phyloP scores from a whole-genome alignment of 2,113 vertebrate genomes.

The Hippoglossus stenolepis region DNA sequence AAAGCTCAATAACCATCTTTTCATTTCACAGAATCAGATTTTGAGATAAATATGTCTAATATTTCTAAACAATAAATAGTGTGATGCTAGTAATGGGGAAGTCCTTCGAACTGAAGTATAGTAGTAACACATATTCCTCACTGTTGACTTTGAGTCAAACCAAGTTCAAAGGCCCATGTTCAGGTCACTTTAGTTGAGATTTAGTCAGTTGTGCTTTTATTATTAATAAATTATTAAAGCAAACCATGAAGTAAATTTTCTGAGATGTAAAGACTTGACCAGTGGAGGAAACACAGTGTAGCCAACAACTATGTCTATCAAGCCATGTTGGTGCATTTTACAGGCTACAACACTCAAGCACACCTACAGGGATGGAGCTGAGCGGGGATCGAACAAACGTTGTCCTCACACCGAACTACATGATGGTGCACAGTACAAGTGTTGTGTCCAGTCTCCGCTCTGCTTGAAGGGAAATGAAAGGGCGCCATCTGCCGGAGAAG shows the following conservation, averaged over 20 bases:
- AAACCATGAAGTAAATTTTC: background rate
- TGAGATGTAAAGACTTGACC: no score
- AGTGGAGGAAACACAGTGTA: no score
- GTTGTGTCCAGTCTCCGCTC: background rate
- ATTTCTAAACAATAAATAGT: background rate
- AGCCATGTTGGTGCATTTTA: no score
- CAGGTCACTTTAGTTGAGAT: no score
- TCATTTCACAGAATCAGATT: background rate
- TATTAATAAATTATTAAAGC: no score
- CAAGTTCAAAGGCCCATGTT: no score
- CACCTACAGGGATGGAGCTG: no score
- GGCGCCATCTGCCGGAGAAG: slow-evolving; percentile 51
- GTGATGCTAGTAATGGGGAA: background rate
- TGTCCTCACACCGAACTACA: background rate
- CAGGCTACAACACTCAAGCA: no score
- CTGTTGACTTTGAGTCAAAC: background rate
- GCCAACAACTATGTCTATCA: no score
- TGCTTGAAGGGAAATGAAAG: background rate
- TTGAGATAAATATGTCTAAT: no score
- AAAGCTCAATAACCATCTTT: background rate
- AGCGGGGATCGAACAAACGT: background rate
- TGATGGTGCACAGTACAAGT: background rate
- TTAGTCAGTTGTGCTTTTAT: background rate
- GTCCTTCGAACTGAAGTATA: background rate
- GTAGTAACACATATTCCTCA: background rate